Evolutionary conservation across 2,797 vertebrate species (phyloP), one percentile per base, ranked within the genome.

Genomic region (Gouania willdenowi): DNA sequence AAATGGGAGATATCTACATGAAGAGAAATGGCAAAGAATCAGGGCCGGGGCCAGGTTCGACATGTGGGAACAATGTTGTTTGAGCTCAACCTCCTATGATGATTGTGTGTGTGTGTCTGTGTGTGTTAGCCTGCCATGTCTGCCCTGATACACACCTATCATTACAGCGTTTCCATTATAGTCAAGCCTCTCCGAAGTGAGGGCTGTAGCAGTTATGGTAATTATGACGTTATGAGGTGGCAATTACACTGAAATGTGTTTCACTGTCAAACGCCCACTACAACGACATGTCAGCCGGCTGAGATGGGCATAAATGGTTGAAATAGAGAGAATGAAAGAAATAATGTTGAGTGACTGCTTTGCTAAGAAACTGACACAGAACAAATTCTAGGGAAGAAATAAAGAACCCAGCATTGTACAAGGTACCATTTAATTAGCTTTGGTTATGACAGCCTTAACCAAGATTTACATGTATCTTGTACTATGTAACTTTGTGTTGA

Each of bases 1-100:
- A 87, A 90, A 88, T 83, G 64, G 75, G 69, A 80, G 79, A 85
- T 82, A 82, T 83, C 77, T 74, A 68, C 80, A 72, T 75, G 66
- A 67, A 75, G 71, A 75, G 65, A 72, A 68, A 73, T 49, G 54
- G 55, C 39, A 46, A 40, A 69, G 40, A 50, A 68, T 40, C 57
- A 46, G 22, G 62, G 35, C 45, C 45, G 66, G 38, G 53, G 46
- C 62, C 25, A 46, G 54, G 25, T 29, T 42, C 74, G 55, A 75
- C 80, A 75, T 79, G 71, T 76, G 75, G 59, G 69, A 76, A 66
- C 62, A 65, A 56, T 64, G 61, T 72, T 61, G 52, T 64, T 74
- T 66, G 57, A 49, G 58, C 36, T 35, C 26, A 23, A 26, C 47
- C 30, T 32, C 35, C 41, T 52, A 42, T 54, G 27, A 18, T 20